These are phyloP conservation scores for Petromus typicus DNA, from an alignment of 2,113 vertebrate genomes.

Conservation along the genomic window DNA sequence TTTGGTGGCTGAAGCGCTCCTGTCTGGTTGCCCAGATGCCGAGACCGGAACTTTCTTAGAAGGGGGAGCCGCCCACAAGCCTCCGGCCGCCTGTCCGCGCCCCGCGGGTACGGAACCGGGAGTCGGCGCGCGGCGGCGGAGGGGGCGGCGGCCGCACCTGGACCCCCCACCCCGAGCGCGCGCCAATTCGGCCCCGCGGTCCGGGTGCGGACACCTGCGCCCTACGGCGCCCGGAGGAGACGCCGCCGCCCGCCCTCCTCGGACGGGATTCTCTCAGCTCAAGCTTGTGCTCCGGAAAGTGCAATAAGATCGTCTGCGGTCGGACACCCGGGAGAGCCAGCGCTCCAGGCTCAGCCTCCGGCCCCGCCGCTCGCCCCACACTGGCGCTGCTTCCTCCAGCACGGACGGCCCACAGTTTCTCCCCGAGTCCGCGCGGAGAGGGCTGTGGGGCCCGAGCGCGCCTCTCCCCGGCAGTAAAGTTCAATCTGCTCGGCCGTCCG, in stretches of 20 bases:
- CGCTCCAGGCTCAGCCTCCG: neutral
- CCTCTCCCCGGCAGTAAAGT: slow-evolving; percentile 74
- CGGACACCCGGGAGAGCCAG: neutral
- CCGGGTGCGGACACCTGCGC: neutral
- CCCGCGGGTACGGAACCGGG: neutral
- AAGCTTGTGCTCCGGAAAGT: slow-evolving; percentile 57
- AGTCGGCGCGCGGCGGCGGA: too few relatives aligned
- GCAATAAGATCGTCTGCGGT: neutral
- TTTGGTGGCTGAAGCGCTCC: neutral
- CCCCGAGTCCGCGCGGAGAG: slow-evolving; percentile 27
- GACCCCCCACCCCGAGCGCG: neutral
- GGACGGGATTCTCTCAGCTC: neutral
- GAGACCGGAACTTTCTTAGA: slow-evolving; percentile 50
- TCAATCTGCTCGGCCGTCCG: slow-evolving; percentile 42
- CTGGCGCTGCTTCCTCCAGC: neutral
- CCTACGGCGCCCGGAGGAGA: neutral
- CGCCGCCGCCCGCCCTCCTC: neutral
- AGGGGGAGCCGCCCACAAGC: neutral
- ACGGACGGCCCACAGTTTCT: neutral
- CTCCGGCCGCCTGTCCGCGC: neutral
- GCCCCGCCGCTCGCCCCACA: neutral
- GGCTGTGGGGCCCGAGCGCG: slow-evolving; percentile 19
- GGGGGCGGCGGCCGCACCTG: neutral
- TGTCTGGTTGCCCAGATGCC: neutral
- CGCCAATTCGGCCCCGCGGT: neutral